phyloP scores from a whole-genome alignment of 2,113 vertebrate species.

The Ictalurus punctatus region DNA sequence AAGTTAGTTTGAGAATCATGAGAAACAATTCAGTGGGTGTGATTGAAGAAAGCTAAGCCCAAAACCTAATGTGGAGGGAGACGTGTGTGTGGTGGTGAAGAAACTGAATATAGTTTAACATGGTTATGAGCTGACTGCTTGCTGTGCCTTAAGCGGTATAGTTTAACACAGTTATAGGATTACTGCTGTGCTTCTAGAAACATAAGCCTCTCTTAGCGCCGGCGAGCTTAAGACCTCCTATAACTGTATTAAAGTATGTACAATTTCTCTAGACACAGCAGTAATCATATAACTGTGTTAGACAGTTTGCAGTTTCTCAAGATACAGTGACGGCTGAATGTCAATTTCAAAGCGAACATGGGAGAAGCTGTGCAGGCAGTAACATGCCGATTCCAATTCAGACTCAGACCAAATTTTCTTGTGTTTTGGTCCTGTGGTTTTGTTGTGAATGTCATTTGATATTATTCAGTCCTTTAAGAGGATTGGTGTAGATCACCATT shows the following conservation, averaged over 20 bases:
- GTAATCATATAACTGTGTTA: slow-evolving; percentile 54
- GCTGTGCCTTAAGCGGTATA: slow-evolving; percentile 57
- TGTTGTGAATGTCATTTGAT: not conserved
- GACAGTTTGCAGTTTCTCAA: slow-evolving; percentile 50
- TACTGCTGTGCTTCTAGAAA: slow-evolving; percentile 56
- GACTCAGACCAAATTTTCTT: not conserved
- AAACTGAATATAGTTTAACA: slow-evolving; percentile 57
- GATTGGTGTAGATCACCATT: not conserved
- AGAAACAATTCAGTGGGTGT: slow-evolving; percentile 42
- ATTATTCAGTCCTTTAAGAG: slow-evolving; percentile 1
- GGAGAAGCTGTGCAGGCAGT: slow-evolving; percentile 24
- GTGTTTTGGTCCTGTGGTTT: not conserved
- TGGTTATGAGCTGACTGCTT: slow-evolving; percentile 55
- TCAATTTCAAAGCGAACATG: slow-evolving; percentile 36
- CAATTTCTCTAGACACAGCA: slow-evolving; percentile 53
- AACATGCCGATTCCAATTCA: slow-evolving; percentile 3
- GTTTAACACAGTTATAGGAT: slow-evolving; percentile 58
- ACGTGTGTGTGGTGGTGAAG: slow-evolving; percentile 49
- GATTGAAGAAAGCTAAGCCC: slow-evolving; percentile 46
- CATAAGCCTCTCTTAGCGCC: slow-evolving; percentile 56
- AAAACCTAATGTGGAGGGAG: slow-evolving; percentile 46
- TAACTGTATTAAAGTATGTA: slow-evolving; percentile 59
- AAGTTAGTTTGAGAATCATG: slow-evolving; percentile 26
- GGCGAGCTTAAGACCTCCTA: slow-evolving; percentile 50
- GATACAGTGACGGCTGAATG: slow-evolving; percentile 45